phyloP scores from a whole-genome alignment of 2,113 vertebrate species.

The Ictidomys tridecemlineatus region DNA sequence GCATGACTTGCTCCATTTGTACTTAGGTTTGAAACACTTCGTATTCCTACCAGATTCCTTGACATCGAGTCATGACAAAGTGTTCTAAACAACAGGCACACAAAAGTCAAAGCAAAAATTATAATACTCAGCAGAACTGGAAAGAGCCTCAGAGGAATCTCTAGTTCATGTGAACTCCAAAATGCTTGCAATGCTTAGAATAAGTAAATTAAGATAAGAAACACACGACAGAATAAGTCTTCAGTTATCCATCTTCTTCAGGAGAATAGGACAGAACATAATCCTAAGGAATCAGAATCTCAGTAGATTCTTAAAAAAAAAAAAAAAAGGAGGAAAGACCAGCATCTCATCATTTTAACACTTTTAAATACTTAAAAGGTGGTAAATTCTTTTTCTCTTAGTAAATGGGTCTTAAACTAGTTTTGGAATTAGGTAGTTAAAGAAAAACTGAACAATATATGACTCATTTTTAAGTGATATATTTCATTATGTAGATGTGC shows the following conservation, averaged over 20 bases:
- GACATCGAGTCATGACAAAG: background rate
- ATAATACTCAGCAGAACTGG: background rate
- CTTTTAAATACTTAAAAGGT: background rate
- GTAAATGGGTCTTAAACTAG: background rate
- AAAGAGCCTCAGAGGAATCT: background rate
- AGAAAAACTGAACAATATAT: background rate
- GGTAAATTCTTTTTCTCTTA: background rate
- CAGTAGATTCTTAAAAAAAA: background rate
- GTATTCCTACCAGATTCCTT: background rate
- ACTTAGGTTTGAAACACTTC: background rate
- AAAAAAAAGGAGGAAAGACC: background rate
- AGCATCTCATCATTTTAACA: background rate
- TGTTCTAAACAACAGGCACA: background rate
- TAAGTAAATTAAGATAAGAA: background rate
- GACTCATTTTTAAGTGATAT: conserved; percentile 1
- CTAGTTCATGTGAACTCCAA: background rate
- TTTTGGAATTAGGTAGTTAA: conserved; percentile 13
- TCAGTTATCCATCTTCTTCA: conserved; percentile 8
- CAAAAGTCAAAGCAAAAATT: background rate
- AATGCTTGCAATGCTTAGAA: background rate
- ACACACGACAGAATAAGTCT: background rate
- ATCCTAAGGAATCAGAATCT: background rate
- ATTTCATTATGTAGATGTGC: background rate
- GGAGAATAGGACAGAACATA: background rate
- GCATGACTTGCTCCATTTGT: background rate